Evolutionary conservation across 1,140 invertebrate species (phyloP).

Genomic region (Calosoma granatense): DNA sequence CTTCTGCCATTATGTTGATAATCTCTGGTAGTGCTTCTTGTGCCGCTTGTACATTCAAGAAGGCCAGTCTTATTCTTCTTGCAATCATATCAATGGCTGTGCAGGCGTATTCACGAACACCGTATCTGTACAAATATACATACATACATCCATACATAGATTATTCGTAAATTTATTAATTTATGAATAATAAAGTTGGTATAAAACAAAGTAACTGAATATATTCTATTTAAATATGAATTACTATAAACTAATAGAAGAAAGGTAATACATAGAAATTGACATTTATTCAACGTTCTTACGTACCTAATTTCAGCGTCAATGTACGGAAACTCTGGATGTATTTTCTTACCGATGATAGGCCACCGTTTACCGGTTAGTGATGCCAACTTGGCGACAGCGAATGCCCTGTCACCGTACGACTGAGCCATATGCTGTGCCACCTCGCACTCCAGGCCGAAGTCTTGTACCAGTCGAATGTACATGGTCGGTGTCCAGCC

Average conservation of each 20-base stretch:
- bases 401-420: constrained; percentile 96
- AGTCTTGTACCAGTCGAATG: constrained; percentile 90
- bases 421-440: constrained; percentile 93
- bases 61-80: constrained; percentile 82
- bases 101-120: constrained; percentile 90
- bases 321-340: constrained; percentile 97
- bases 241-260: too few relatives aligned
- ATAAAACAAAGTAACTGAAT: too few relatives aligned
- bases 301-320: constrained; percentile 82
- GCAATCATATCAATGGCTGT: constrained; percentile 96
- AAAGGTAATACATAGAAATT: constrained; percentile 1
- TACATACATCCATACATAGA: constrained; percentile 14
- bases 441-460: constrained; percentile 81
- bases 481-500: constrained; percentile 97
- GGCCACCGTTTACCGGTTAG: constrained; percentile 95
- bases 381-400: constrained; percentile 90
- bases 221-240: too few relatives aligned
- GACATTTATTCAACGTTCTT: background rate
- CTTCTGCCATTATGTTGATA: constrained; percentile 93
- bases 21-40: constrained; percentile 89
- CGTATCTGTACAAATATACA: constrained; percentile 50
- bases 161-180: background rate
- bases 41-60: constrained; percentile 93
- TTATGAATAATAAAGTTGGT: too few relatives aligned
- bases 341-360: constrained; percentile 90